These are phyloP conservation scores for Lithobates pipiens DNA, from an alignment of 2,797 vertebrate genomes.

Conservation along the genomic window DNA sequence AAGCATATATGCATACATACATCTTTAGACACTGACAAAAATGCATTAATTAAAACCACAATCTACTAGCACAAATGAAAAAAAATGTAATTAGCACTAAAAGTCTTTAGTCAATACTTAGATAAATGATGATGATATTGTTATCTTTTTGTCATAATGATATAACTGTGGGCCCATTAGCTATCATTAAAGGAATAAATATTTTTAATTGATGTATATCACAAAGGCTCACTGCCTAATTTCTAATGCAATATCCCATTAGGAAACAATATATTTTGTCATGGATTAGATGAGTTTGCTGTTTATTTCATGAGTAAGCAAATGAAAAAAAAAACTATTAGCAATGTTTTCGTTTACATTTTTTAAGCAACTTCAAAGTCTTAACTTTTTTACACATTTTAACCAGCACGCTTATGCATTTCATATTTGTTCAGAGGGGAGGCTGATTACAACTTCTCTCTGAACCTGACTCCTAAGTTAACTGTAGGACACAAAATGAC, in stretches of 20 bases:
- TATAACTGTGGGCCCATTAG: slow-evolving; percentile 38
- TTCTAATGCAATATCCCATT: slow-evolving; percentile 31
- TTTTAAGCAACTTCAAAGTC: neutral
- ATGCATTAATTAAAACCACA: slow-evolving; percentile 33
- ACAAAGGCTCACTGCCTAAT: slow-evolving; percentile 31
- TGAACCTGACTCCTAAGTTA: too few species aligned
- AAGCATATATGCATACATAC: slow-evolving; percentile 33
- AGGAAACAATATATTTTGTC: slow-evolving; percentile 40
- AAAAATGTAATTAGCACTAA: slow-evolving; percentile 50
- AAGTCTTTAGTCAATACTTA: slow-evolving; percentile 55
- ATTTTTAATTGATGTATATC: slow-evolving; percentile 33
- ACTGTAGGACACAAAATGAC: too few species aligned
- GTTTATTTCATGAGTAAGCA: slow-evolving; percentile 1
- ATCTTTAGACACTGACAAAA: slow-evolving; percentile 45
- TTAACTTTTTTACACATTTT: neutral
- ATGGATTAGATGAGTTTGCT: slow-evolving; percentile 14
- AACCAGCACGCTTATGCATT: neutral
- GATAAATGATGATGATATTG: slow-evolving; percentile 36
- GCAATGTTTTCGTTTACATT: slow-evolving; percentile 1
- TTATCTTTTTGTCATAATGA: slow-evolving; percentile 45
- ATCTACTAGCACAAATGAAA: slow-evolving; percentile 32
- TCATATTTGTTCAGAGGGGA: neutral
- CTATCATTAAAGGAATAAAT: slow-evolving; percentile 35
- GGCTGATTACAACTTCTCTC: neutral
- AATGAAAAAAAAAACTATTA: neutral